Evolutionary conservation across 2,113 vertebrate species (phyloP), one percentile per base, ranked within the genome.

Genomic region (Catharus minimus): DNA sequence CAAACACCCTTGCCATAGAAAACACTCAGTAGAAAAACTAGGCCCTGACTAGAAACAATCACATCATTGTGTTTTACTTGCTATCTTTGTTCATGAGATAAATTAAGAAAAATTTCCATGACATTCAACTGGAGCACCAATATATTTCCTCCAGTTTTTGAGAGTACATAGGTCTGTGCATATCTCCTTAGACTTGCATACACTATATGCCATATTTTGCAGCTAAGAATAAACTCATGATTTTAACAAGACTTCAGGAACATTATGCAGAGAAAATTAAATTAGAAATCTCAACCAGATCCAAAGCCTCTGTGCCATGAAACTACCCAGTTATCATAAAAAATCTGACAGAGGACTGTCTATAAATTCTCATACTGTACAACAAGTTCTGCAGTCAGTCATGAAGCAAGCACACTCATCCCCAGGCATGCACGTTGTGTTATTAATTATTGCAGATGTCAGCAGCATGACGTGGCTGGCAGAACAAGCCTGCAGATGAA

Each of bases 281-380:
- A 30, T 50, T 30, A 44, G 36, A 85, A 68, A 90, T 41, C 80
- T 47, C 58, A 86, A 66, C 13, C 26, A 78, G 78, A 66, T 53
- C 30, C 76, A 92, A 87, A 87, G 61, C 33, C 32, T 83, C 39
- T 26, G 13, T 64, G 33, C 38, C 50, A 47, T 1, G 7, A 53
- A 82, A 26, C 58, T 69, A 72, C 13, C 16, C 60, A 67, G 36
- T 53, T 88, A 65, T 9, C 15, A 68, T 46, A 39, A 88, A 53
- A 56, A 75, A 92, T 96, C 96, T 96, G 95, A 96, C 95, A 96
- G 95, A 97, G 95, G 95, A 96, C 38, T 95, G 49, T 65, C 89
- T 88, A 82, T 89, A 56, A 88, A 88, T 50, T 91, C 77, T 83
- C 71, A 69, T 12, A 75, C 12, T 79, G 67, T 38, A 62, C 50